Percentiles rank a stretch among this genome's conserved stretches.
Evolutionary conservation across 2,113 vertebrate genomes (phyloP).

Genomic region (Mirounga angustirostris): DNA sequence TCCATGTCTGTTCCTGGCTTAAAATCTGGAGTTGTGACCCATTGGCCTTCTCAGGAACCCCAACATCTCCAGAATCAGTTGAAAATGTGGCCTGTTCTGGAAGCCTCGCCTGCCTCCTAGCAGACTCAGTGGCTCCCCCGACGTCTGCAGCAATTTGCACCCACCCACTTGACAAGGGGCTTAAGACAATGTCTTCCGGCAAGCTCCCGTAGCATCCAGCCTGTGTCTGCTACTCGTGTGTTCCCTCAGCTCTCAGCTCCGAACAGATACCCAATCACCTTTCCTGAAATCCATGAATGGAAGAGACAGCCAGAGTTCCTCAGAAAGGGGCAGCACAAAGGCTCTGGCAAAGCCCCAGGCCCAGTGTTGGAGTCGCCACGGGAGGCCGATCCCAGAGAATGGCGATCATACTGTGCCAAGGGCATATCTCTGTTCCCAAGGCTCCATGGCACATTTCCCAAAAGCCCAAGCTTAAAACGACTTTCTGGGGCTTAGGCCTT

Average conservation of each 20-base stretch:
- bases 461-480: not conserved
- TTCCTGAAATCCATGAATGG: not conserved
- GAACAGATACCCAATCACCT: not conserved
- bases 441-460: not conserved
- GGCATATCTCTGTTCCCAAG: not conserved
- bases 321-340: not conserved
- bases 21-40: not conserved
- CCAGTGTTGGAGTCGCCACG: not conserved
- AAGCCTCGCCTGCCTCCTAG: not conserved
- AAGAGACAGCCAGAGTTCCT: not conserved
- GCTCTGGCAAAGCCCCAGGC: not conserved
- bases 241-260: not conserved
- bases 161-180: not conserved
- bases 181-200: not conserved
- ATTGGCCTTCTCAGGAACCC: not conserved
- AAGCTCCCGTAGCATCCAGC: not conserved
- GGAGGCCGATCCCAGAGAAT: not conserved
- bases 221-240: not conserved
- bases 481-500: not conserved
- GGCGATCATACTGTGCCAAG: not conserved
- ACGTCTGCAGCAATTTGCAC: not conserved
- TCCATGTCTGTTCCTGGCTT: not conserved
- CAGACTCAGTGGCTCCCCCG: not conserved
- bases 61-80: not conserved
- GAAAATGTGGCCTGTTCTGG: not conserved